These are phyloP conservation scores for Didymodactylos carnosus DNA, from an alignment of 2,888 invertebrate species.

Conservation along the genomic window DNA sequence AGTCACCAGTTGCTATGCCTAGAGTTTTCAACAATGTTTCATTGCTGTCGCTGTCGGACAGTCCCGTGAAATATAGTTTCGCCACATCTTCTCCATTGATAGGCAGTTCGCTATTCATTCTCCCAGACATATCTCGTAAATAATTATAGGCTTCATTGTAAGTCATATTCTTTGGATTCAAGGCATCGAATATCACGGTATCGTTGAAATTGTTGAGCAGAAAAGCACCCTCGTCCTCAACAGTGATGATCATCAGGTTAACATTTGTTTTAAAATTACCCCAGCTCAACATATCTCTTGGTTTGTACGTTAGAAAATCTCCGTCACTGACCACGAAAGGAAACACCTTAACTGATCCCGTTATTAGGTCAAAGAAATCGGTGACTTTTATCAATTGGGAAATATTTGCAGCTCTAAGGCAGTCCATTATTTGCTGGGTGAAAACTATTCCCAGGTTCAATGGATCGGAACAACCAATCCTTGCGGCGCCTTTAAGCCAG, in stretches of 20 bases:
- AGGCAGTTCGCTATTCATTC: neutral
- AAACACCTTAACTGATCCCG: neutral
- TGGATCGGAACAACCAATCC: neutral
- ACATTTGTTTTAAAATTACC: neutral
- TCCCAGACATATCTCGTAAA: neutral
- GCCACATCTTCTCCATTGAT: neutral
- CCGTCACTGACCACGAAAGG: neutral
- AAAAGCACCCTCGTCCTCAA: neutral
- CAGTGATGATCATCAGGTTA: neutral
- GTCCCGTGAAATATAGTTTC: neutral
- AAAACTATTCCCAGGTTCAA: neutral
- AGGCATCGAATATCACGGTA: neutral
- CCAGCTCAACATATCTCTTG: neutral
- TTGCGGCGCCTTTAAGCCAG: neutral
- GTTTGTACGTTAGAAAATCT: neutral
- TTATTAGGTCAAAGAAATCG: neutral
- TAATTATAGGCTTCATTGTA: neutral
- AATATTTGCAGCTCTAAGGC: neutral
- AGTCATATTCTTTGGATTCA: neutral
- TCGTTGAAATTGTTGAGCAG: neutral
- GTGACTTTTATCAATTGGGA: neutral
- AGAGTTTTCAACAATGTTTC: neutral
- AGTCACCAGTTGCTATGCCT: neutral
- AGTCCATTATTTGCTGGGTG: neutral
- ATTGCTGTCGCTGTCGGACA: neutral